Base-by-base conservation (phyloP, 2,797 vertebrate species). In the Prionace glauca region DNA sequence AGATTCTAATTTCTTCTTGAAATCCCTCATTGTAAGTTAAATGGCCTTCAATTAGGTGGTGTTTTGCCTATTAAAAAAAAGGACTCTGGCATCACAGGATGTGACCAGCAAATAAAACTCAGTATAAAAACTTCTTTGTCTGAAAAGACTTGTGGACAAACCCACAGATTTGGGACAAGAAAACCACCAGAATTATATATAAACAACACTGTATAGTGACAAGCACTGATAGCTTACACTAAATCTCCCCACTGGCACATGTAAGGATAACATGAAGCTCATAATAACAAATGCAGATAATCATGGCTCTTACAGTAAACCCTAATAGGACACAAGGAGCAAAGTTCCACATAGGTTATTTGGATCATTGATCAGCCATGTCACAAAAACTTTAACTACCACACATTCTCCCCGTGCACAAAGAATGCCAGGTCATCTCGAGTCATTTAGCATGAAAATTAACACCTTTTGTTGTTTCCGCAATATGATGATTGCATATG, bases 391-490 rank as follows among this genome's bases (percentile, higher is more conserved):
- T 16, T 60, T 91, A 20, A 91, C 14, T 56, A 65, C 56, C 29
- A 91, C 50, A 56, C 86, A 87, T 87, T 87, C 86, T 29, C 86
- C 86, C 56, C 22, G 50, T 87, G 84, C 50, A 87, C 45, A 87
- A 87, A 56, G 45, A 87, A 87, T 87, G 86, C 86, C 45, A 87
- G 86, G 86, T 87, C 86, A 87, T 45, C 86, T 87, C 50, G 86
- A 56, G 86, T 65, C 88, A 91, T 91, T 91, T 91, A 65, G 88
- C 88, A 91, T 62, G 88, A 65, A 91, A 91, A 91, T 91, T 91
- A 91, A 91, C 60, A n/a, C 60, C 4, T 26, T 91, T 91, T 91
- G n/a, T 65, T 65, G 56, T 91, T 62, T 91, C 88, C 29, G 24
- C 32, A 60, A n/a, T 91, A 91, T n/a, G 56, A 65, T 91, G 60